Percentiles rank a stretch among this genome's conserved stretches.
Conservation (phyloP, 2,113 vertebrate species). For the Pollimyrus isidori region DNA sequence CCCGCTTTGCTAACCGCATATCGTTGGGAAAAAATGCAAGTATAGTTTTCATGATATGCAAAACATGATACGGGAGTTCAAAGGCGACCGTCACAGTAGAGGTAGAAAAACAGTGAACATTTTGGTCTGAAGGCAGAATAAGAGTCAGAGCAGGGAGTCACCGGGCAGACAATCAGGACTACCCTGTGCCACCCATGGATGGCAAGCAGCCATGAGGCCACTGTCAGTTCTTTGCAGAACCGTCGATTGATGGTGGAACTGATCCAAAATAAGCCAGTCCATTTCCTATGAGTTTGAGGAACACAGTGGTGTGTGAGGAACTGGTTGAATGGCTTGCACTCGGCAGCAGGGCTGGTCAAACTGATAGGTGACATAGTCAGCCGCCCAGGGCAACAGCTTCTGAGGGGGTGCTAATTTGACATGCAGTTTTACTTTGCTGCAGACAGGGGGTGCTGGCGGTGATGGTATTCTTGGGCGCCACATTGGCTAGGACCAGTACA, state of each 20-base stretch:
- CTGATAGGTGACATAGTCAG: not conserved
- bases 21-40: not conserved
- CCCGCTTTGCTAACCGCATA: not conserved
- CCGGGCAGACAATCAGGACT: not conserved
- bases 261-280: slow-evolving; percentile 30
- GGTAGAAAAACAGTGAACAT: not conserved
- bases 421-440: not conserved
- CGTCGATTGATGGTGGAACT: slow-evolving; percentile 52
- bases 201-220: slow-evolving; percentile 40
- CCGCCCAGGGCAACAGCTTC: not conserved
- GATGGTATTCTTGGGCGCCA: not conserved
- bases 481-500: not conserved
- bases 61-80: not conserved
- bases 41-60: not conserved
- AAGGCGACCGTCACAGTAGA: not conserved
- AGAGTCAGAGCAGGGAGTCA: not conserved
- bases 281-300: slow-evolving; percentile 32
- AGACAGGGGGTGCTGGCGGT: not conserved
- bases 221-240: slow-evolving; percentile 21
- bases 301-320: slow-evolving; percentile 33
- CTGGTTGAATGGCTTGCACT: slow-evolving; percentile 28
- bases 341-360: not conserved
- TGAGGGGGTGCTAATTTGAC: not conserved
- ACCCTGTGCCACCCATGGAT: not conserved
- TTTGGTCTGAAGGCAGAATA: not conserved